Conservation (phyloP, 2,797 vertebrate species). For the Paramormyrops hopkinsi region DNA sequence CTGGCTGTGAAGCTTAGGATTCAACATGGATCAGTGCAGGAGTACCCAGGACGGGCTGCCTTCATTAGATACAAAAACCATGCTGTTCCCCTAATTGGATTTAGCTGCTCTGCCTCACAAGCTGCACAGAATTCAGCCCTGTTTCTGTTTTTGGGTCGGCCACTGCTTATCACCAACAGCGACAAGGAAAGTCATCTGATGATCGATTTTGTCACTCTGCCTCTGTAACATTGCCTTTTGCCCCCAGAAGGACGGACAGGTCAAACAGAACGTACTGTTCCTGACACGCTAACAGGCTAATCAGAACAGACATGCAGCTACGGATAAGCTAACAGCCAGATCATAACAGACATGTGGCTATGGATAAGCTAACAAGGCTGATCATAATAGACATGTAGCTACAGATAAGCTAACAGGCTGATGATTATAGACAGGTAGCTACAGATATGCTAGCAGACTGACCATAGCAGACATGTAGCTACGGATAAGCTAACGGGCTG, state of each 20-base stretch:
- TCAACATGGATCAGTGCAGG: neutral
- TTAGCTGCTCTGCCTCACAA: neutral
- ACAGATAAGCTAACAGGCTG: neutral
- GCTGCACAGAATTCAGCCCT: neutral
- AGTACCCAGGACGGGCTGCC: neutral
- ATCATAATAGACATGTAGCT: neutral
- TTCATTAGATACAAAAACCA: slow-evolving; percentile 16
- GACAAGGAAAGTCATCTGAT: neutral
- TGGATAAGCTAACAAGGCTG: neutral
- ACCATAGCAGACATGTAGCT: neutral
- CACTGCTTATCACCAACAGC: neutral
- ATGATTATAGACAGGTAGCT: neutral
- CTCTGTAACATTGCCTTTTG: neutral
- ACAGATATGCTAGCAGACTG: neutral
- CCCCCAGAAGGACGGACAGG: too few relatives aligned
- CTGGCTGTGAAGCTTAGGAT: neutral
- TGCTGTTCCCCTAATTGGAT: slow-evolving; percentile 15
- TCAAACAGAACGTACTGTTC: neutral
- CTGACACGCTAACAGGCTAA: neutral
- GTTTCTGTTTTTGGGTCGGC: neutral
- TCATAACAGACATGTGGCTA: neutral
- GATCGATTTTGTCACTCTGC: neutral
- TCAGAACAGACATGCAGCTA: neutral
- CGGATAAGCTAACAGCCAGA: neutral
- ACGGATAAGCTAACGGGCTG: neutral